Evolutionary conservation across 2,888 invertebrate genomes (phyloP), one percentile per base, ranked within the genome.

Genomic region (Smittia aterrima): DNA sequence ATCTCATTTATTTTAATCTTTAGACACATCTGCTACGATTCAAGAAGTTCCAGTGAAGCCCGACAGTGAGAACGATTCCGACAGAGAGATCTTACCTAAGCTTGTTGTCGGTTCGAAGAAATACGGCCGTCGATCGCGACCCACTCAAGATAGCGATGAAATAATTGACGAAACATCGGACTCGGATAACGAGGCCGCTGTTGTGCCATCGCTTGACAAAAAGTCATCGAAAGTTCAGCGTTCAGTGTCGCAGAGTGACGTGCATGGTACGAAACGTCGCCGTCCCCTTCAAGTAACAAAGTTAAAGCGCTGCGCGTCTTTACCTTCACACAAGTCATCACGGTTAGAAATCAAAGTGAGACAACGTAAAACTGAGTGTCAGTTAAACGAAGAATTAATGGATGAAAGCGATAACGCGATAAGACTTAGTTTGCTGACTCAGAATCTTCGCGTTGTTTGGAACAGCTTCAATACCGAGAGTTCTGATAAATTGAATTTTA

Each of bases 81-180:
- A 88, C 76, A 85, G 90, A 47, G 91, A 91, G 82, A 88, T 90
- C 11, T 90, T 88, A 0, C 91, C 91, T 1, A 90, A 90, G 79
- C 87, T 88, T 77, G 87, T 90, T 0, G 88, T 89, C 78, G 91
- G 91, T 1, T 86, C 89, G 24, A 92, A 92, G 79, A 90, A 90
- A 80, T 92, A 92, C 82, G 92, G 91, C 0, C 85, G 92, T 0
- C 85, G 91, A 66, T 90, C 90, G 1, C 85, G 90, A 53, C 90
- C 90, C 0, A 62, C 72, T 7, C 85, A 85, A 76, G 81, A 81
- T 73, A 79, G 79, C 72, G 80, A 80, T 73, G 81, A 80, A 58
- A n/a, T 66, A 22, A 66, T 74, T 47, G 54, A 74, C 20, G 66
- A 76, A 53, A 67, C 74, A 2, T 79, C 83, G 76, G 81, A 83